Evolutionary conservation across 1,140 invertebrate species (phyloP).

Genomic region (Dolichoris vasculosae): DNA sequence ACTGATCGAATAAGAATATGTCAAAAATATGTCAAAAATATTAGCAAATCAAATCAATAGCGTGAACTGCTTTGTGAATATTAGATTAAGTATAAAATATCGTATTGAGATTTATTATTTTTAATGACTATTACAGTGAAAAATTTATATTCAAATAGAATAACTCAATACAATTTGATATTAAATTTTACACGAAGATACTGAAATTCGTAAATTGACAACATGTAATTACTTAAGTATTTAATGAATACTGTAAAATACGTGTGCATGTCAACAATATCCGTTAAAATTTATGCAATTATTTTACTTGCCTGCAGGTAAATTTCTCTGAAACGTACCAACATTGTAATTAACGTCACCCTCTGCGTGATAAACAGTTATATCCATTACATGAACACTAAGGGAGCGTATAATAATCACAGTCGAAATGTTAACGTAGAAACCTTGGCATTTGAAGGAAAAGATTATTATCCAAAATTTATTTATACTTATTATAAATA

Average conservation of each 20-base stretch:
- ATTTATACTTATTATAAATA: not conserved
- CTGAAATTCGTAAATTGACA: not conserved
- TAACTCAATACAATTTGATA: not conserved
- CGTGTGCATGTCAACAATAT: not conserved
- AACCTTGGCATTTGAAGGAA: not conserved
- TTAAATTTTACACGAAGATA: not conserved
- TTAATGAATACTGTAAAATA: not conserved
- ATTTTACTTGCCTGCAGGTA: not conserved
- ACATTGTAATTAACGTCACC: slow-evolving; percentile 30
- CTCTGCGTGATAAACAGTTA: slow-evolving; percentile 27
- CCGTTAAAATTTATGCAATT: slow-evolving; percentile 19
- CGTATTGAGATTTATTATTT: too few species aligned
- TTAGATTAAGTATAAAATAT: too few species aligned
- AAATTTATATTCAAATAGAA: not conserved
- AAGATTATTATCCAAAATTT: not conserved
- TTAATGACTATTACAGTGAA: too few species aligned
- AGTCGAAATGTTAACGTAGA: not conserved
- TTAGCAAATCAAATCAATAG: too few species aligned
- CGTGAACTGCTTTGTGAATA: too few species aligned
- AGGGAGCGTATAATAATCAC: not conserved
- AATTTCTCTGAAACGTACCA: slow-evolving; percentile 5
- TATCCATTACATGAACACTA: slow-evolving; percentile 14
- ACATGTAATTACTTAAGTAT: not conserved
- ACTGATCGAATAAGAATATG: too few species aligned
- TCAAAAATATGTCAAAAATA: too few species aligned